A percentile compares a stretch with the other conserved stretches of the same genome.
These are phyloP conservation scores for Atractosteus spatula DNA, from an alignment of 2,113 vertebrate genomes.

Conservation along the genomic window DNA sequence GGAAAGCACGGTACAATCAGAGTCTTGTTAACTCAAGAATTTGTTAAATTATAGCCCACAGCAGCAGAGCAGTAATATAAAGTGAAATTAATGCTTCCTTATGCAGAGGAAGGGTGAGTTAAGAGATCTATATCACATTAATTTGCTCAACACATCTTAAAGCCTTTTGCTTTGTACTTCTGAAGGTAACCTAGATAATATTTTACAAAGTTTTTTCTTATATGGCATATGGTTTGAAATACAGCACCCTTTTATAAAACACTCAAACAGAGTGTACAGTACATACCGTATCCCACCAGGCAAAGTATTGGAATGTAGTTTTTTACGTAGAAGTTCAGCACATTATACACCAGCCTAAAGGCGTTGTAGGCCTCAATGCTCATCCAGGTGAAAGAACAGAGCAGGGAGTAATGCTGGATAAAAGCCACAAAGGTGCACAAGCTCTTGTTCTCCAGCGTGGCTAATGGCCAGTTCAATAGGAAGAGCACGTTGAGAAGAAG, in stretches of 20 bases:
- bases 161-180: too few relatives aligned
- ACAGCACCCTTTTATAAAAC: not conserved
- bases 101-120: too few relatives aligned
- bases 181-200: too few relatives aligned
- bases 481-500: conserved; percentile 54
- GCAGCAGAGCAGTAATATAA: too few relatives aligned
- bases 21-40: too few relatives aligned
- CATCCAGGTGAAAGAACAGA: conserved; percentile 69
- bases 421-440: conserved; percentile 49
- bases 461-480: conserved; percentile 56
- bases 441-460: conserved; percentile 37
- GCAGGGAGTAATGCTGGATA: conserved; percentile 58
- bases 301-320: conserved; percentile 40
- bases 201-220: too few relatives aligned
- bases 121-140: too few relatives aligned
- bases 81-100: too few relatives aligned
- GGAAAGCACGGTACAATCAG: not conserved
- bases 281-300: conserved; percentile 63
- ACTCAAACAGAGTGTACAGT: not conserved
- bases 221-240: too few relatives aligned
- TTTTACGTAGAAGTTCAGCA: conserved; percentile 48
- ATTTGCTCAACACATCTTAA: too few relatives aligned
- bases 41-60: too few relatives aligned
- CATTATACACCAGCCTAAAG: conserved; percentile 61
- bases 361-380: conserved; percentile 62